Evolutionary conservation across 2,888 invertebrate species (phyloP).

Genomic region (Uloborus plumipes): DNA sequence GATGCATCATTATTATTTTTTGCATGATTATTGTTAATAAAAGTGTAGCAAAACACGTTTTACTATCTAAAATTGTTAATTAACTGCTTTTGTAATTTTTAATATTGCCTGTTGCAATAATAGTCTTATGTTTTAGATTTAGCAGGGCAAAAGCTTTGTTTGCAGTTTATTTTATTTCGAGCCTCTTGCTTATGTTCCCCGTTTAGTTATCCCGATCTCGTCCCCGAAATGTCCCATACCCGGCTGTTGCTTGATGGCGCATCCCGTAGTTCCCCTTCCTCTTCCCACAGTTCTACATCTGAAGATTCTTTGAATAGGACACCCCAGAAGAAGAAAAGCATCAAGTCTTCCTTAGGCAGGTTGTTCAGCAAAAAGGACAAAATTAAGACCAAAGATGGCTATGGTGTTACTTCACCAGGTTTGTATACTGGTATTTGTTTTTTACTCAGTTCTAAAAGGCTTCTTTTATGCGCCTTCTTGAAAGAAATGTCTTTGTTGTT

Average conservation of each 20-base stretch:
- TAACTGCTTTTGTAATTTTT: no score
- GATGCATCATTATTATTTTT: no score
- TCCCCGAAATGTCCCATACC: slow-evolving; percentile 53
- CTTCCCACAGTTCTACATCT: slow-evolving; percentile 86
- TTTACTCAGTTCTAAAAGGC: no score
- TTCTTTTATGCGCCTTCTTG: no score
- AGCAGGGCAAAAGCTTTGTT: background rate
- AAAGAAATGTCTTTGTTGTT: no score
- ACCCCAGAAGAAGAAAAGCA: slow-evolving; percentile 90
- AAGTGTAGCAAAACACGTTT: no score
- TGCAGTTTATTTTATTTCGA: background rate
- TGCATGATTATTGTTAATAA: no score
- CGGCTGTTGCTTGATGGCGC: slow-evolving; percentile 47
- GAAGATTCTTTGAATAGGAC: slow-evolving; percentile 86
- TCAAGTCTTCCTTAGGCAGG: slow-evolving; percentile 91
- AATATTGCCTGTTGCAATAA: no score
- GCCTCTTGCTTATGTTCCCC: slow-evolving; percentile 26
- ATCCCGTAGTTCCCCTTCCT: slow-evolving; percentile 75
- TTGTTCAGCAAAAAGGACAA: slow-evolving; percentile 62
- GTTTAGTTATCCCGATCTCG: slow-evolving; percentile 63
- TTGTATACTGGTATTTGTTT: background rate
- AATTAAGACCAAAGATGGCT: slow-evolving; percentile 55
- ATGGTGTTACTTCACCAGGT: slow-evolving; percentile 58
- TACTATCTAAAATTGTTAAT: no score
- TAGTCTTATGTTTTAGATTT: no score